phyloP scores from a whole-genome alignment of 53 echinoderm and acorn worm genomes.

The Zoroaster sp. region DNA sequence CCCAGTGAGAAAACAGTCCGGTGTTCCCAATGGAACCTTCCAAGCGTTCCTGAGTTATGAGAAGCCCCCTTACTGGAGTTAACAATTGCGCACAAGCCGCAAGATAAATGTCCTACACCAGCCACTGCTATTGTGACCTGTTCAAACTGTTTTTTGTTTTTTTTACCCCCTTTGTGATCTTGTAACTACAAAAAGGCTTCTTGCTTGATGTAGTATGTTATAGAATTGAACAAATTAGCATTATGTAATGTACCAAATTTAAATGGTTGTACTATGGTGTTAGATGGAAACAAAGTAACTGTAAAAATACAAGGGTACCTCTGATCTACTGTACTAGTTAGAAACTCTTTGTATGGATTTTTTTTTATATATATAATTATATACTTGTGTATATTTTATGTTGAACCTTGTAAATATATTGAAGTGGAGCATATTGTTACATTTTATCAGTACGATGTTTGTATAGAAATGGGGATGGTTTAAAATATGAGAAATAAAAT shows the following conservation, averaged over 20 bases:
- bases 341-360: conserved; percentile 45
- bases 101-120: no score
- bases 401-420: conserved; percentile 56
- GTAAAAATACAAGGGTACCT: background rate
- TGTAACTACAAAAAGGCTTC: background rate
- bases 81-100: no score
- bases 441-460: conserved; percentile 60
- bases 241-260: background rate
- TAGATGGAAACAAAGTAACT: background rate
- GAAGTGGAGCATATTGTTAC: conserved; percentile 43
- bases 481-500: conserved; percentile 43
- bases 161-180: background rate
- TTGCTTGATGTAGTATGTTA: background rate
- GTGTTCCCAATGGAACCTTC: no score
- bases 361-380: conserved; percentile 54
- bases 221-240: background rate
- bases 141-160: background rate
- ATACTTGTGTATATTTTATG: conserved; percentile 61
- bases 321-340: background rate
- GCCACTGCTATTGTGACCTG: no score
- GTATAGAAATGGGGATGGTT: conserved; percentile 46
- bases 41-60: no score
- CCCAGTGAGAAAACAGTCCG: no score
- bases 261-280: conserved; percentile 22
- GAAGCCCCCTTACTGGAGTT: no score